These are phyloP conservation scores for Hemithea aestivaria DNA, from an alignment of 2,888 invertebrate species.

Conservation along the genomic window DNA sequence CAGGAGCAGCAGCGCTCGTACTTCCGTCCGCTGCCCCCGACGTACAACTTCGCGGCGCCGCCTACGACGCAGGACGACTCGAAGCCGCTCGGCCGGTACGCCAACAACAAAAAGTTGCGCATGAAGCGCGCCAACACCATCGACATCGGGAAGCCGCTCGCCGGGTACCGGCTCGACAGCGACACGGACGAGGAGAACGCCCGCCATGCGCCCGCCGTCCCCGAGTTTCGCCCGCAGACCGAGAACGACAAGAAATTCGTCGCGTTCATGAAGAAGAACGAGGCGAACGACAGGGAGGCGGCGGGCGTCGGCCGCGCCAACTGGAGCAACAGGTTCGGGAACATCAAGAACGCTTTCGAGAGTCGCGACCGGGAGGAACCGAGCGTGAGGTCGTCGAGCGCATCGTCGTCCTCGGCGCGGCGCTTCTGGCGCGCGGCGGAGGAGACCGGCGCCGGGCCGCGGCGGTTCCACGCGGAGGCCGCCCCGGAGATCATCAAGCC, in stretches of 20 bases:
- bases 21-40: constrained; percentile 63
- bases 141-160: constrained; percentile 87
- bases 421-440: constrained; percentile 83
- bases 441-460: constrained; percentile 50
- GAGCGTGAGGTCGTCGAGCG: constrained; percentile 59
- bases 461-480: constrained; percentile 46
- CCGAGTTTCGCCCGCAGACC: constrained; percentile 88
- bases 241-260: constrained; percentile 92
- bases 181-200: constrained; percentile 68
- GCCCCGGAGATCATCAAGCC: constrained; percentile 57
- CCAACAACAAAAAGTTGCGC: constrained; percentile 82
- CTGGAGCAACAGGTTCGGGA: constrained; percentile 91
- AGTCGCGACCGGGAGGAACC: constrained; percentile 62
- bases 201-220: constrained; percentile 67
- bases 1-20: constrained; percentile 46
- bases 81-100: constrained; percentile 67
- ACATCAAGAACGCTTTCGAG: constrained; percentile 90
- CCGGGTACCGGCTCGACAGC: constrained; percentile 73
- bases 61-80: constrained; percentile 54
- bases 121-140: constrained; percentile 95
- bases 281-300: constrained; percentile 46
- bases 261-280: constrained; percentile 88
- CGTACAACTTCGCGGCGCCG: constrained; percentile 65
- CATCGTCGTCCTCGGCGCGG: constrained; percentile 72
- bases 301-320: constrained; percentile 66